Percentiles rank a stretch among this genome's conserved stretches.
phyloP scores from a whole-genome alignment of 2,113 vertebrate genomes.

The Stomatorhinus ivindoensis region DNA sequence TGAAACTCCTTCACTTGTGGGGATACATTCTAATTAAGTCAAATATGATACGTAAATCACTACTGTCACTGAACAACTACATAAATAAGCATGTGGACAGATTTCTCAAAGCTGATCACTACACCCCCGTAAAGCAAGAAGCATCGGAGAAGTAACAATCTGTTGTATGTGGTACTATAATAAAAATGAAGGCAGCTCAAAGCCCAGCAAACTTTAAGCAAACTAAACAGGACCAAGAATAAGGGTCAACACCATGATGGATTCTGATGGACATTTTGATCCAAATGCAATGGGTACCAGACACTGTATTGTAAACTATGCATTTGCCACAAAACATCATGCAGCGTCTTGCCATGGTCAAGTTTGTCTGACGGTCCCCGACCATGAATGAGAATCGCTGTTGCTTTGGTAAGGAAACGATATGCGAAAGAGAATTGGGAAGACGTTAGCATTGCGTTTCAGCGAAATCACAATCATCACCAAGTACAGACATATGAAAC shows the following conservation, averaged over 20 bases:
- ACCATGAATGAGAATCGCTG: not conserved
- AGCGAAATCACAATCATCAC: not conserved
- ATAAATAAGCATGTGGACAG: too few species aligned
- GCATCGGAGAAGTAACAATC: too few species aligned
- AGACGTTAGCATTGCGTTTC: not conserved
- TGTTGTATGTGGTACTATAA: too few species aligned
- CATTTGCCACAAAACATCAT: not conserved
- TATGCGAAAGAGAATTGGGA: not conserved
- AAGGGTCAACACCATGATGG: too few species aligned
- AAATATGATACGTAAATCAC: too few species aligned
- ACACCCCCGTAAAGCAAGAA: too few species aligned
- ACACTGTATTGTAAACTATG: not conserved
- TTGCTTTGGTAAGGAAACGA: not conserved
- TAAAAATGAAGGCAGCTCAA: too few species aligned
- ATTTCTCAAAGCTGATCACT: too few species aligned
- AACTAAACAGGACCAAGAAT: not conserved
- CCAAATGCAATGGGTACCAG: too few species aligned
- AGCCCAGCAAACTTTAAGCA: not conserved
- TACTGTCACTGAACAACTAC: too few species aligned
- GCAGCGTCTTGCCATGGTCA: not conserved
- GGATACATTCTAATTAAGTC: too few species aligned
- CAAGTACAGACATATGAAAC: not conserved
- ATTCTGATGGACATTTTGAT: too few species aligned
- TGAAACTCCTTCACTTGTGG: not conserved
- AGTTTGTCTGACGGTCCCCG: not conserved